Conservation (phyloP, 1,140 invertebrate species). For the Drosophila erecta region DNA sequence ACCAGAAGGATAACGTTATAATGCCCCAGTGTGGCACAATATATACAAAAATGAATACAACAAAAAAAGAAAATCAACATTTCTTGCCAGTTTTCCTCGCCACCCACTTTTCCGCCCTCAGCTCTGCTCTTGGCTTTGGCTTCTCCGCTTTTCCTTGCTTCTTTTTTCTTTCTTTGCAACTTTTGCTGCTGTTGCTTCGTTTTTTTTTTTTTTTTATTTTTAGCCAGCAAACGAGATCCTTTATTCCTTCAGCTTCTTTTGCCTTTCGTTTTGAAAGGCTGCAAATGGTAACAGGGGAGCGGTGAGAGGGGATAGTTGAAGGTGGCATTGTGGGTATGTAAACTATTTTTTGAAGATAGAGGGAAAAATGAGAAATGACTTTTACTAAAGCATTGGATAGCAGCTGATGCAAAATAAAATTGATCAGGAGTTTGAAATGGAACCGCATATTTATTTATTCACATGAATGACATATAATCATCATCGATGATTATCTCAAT, state of each 20-base stretch:
- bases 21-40: conserved; percentile 80
- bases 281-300: conserved; percentile 20
- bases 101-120: conserved; percentile 12
- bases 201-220: conserved; percentile 23
- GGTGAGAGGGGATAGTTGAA: neutral
- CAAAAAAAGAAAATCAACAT: conserved; percentile 54
- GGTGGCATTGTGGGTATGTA: conserved; percentile 9
- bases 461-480: neutral
- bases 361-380: conserved; percentile 26
- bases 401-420: neutral
- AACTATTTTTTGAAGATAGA: conserved; percentile 22
- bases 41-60: conserved; percentile 44
- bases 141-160: conserved; percentile 11
- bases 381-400: conserved; percentile 1
- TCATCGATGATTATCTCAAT: neutral
- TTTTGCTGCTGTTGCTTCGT: conserved; percentile 28
- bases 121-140: conserved; percentile 22
- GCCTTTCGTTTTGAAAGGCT: conserved; percentile 17
- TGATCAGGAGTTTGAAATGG: neutral
- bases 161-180: conserved; percentile 12
- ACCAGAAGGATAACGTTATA: conserved; percentile 83
- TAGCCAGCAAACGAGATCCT: conserved; percentile 39
- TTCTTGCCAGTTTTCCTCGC: conserved; percentile 53
- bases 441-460: too few species aligned
- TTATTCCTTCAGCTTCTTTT: conserved; percentile 34